Base-by-base conservation (phyloP, 2,888 invertebrate genomes). In the Metopia argyrocephala region DNA sequence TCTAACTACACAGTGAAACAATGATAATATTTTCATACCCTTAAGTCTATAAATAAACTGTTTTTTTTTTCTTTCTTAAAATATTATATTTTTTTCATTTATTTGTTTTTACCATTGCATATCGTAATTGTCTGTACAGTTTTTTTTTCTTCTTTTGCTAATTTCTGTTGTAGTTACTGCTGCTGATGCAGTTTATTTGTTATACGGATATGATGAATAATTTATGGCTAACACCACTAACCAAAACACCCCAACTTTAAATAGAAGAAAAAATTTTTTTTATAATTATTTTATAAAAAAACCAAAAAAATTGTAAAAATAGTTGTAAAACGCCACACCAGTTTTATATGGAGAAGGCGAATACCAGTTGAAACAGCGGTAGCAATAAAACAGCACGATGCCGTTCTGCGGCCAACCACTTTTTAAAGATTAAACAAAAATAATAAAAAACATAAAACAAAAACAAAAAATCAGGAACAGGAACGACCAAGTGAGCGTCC, bases 171-270 rank as follows among this genome's bases (percentile, higher is more conserved):
- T n/a, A n/a, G n/a, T 64, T 48, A 48, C 61, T 57, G 12, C 31
- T 64, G 54, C 68, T 38, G 28, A 50, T 82, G 50, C 66, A 73
- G 68, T 76, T 76, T 76, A 76, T 74, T 81, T 80, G 76, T 69
- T 69, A 28, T 65, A 81, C 73, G 76, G 81, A 81, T 81, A 70
- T 78, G 69, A 81, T 81, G 81, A 81, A 81, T 81, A 81, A 81
- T 81, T 81, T 81, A 81, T 81, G 69, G 69, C 76, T 48, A 78
- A 78, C 74, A 81, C 76, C 74, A 81, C 71, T 74, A 78, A 78
- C 73, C 76, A 56, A 61, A 76, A 76, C 76, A 78, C 69, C 76
- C 74, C 45, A 25, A 57, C 46, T 59, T 38, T 57, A 28, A 28
- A 68, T 20, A 31, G 9, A 46, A 46, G n/a, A 3, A 46, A 46